These are phyloP conservation scores for Meghimatium bilineatum DNA, from an alignment of 2,888 invertebrate genomes.

Conservation along the genomic window DNA sequence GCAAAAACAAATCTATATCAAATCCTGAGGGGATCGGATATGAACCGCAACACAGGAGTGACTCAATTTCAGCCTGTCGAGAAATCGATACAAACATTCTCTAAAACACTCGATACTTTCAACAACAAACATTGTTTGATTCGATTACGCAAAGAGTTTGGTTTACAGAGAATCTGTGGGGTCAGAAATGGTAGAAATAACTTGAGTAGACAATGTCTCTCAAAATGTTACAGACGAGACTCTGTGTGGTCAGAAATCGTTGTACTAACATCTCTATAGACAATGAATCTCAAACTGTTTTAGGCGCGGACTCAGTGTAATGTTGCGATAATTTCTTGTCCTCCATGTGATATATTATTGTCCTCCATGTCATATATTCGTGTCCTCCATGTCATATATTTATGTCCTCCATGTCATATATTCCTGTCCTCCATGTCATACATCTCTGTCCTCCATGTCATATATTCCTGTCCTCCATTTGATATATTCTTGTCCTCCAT, in stretches of 20 bases:
- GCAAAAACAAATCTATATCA: not conserved
- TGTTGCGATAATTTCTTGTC: too few relatives aligned
- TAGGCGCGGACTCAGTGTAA: not conserved
- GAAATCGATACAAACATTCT: not conserved
- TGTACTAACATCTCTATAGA: not conserved
- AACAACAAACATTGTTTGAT: not conserved
- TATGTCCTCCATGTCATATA: too few relatives aligned
- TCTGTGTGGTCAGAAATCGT: not conserved
- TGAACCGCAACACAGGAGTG: not conserved
- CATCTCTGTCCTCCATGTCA: too few relatives aligned
- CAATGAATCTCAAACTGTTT: not conserved
- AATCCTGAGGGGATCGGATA: not conserved
- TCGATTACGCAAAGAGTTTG: conserved; percentile 1
- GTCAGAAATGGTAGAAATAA: not conserved
- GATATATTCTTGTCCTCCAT: too few relatives aligned
- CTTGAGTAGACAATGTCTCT: not conserved
- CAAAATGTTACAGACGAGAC: not conserved
- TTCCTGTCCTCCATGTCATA: too few relatives aligned
- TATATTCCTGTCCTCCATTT: too few relatives aligned
- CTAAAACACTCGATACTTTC: not conserved
- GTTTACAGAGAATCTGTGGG: not conserved
- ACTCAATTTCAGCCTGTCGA: not conserved
- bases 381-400: too few relatives aligned
- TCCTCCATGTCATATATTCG: too few relatives aligned
- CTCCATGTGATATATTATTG: too few relatives aligned